These are phyloP conservation scores for Stenichneumon culpator DNA, from an alignment of 2,888 invertebrate species.

Conservation along the genomic window DNA sequence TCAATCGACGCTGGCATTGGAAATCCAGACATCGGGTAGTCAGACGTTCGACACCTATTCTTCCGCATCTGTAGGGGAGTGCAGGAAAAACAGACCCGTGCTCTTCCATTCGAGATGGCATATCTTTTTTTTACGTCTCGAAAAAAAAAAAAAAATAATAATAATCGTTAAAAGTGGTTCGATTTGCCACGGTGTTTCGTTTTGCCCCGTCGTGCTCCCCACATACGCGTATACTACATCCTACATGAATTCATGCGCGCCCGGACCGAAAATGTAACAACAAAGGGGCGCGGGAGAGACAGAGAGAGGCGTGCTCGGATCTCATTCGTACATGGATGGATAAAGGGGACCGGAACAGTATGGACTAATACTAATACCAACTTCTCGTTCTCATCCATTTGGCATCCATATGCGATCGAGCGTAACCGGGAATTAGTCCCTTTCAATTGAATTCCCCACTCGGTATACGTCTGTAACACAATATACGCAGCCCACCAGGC, in stretches of 20 bases:
- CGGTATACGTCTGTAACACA: slow-evolving; percentile 29
- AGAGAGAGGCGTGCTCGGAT: slow-evolving; percentile 39
- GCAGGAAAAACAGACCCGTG: neutral
- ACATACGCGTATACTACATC: no score
- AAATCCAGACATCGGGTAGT: neutral
- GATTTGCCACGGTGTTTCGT: neutral
- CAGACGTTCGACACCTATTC: neutral
- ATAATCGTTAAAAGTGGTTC: neutral
- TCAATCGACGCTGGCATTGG: slow-evolving; percentile 15
- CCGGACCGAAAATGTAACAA: slow-evolving; percentile 35
- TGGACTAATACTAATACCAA: neutral
- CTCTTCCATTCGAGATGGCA: neutral
- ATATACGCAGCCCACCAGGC: slow-evolving; percentile 21
- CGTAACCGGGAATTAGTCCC: slow-evolving; percentile 60
- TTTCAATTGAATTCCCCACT: slow-evolving; percentile 41
- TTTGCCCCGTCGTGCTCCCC: neutral
- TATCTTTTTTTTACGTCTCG: neutral
- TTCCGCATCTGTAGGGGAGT: no score
- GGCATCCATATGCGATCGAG: slow-evolving; percentile 57
- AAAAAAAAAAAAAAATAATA: no score
- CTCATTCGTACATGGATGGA: slow-evolving; percentile 17
- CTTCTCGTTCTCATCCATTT: slow-evolving; percentile 41
- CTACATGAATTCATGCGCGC: neutral
- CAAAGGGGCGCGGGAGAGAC: slow-evolving; percentile 29
- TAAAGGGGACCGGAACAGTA: slow-evolving; percentile 7